Evolutionary conservation across 2,888 invertebrate species (phyloP).

Genomic region (Matsumyia berberina): DNA sequence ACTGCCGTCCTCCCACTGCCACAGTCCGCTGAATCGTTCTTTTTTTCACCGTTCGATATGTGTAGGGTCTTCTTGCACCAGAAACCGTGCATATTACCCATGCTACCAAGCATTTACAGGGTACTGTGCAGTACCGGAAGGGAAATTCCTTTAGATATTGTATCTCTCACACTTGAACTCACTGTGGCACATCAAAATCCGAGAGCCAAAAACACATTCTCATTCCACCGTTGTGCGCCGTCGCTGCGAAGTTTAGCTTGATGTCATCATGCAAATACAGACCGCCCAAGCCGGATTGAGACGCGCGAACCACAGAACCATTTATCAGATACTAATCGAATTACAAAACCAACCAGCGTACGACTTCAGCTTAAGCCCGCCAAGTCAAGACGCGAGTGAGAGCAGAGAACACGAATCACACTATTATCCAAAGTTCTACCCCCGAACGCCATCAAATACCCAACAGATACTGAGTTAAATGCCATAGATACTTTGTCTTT

Average conservation of each 20-base stretch:
- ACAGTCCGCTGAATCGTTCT: slow-evolving; percentile 31
- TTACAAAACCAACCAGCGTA: slow-evolving; percentile 35
- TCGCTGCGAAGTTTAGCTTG: slow-evolving; percentile 19
- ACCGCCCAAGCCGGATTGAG: slow-evolving; percentile 31
- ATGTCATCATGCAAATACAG: slow-evolving; percentile 51
- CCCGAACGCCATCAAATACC: slow-evolving; percentile 56
- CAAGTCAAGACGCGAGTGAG: slow-evolving; percentile 30
- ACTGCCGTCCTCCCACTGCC: slow-evolving; percentile 73
- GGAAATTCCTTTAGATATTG: slow-evolving; percentile 2
- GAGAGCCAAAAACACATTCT: slow-evolving; percentile 22
- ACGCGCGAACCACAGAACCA: slow-evolving; percentile 29
- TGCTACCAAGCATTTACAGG: slow-evolving; percentile 78
- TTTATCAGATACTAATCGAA: slow-evolving; percentile 28
- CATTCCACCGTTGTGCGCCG: slow-evolving; percentile 1
- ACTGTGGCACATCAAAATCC: slow-evolving; percentile 7
- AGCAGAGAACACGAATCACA: slow-evolving; percentile 35
- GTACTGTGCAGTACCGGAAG: slow-evolving; percentile 1
- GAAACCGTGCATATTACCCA: slow-evolving; percentile 83
- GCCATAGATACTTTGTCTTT: slow-evolving; percentile 66
- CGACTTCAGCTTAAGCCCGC: slow-evolving; percentile 3
- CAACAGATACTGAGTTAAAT: slow-evolving; percentile 64
- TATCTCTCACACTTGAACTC: slow-evolving; percentile 49
- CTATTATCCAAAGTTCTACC: slow-evolving; percentile 29
- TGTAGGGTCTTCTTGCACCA: slow-evolving; percentile 82
- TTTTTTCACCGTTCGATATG: slow-evolving; percentile 63